Percentiles rank a stretch among this genome's conserved stretches.
These are phyloP conservation scores for Scelioninae gen. 2 DNA, from an alignment of 2,888 invertebrate species.

Conservation along the genomic window DNA sequence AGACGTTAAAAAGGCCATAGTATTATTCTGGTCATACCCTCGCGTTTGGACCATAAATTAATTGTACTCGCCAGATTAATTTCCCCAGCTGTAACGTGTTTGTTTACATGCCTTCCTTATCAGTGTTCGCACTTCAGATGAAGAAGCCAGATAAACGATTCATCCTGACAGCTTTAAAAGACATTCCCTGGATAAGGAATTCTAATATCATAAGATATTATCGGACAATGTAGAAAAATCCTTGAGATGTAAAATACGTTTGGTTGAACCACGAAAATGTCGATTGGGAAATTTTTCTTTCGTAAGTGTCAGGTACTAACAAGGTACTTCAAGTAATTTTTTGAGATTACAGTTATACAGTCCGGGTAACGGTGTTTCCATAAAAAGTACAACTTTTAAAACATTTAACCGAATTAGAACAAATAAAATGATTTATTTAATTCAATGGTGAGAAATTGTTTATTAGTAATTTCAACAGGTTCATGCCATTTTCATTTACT, in stretches of 20 bases:
- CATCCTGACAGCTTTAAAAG: constrained; percentile 24
- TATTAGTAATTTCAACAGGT: too few relatives aligned
- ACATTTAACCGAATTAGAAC: too few relatives aligned
- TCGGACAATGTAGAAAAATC: constrained; percentile 28
- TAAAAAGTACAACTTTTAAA: too few relatives aligned
- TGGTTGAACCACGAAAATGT: constrained; percentile 3
- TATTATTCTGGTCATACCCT: not conserved
- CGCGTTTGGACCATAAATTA: constrained; percentile 28
- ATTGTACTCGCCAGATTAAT: constrained; percentile 25
- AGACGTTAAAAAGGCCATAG: not conserved
- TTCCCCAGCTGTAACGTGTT: constrained; percentile 27
- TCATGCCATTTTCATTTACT: too few relatives aligned
- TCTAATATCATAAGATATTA: constrained; percentile 25
- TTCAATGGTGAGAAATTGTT: too few relatives aligned
- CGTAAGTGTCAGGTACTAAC: too few relatives aligned
- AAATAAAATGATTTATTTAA: too few relatives aligned
- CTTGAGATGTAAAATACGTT: too few relatives aligned
- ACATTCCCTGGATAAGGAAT: constrained; percentile 28
- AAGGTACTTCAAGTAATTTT: too few relatives aligned
- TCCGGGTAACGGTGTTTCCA: too few relatives aligned
- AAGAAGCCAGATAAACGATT: constrained; percentile 21
- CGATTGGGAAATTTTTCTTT: constrained; percentile 1
- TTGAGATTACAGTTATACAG: too few relatives aligned
- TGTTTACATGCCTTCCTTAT: constrained; percentile 39
- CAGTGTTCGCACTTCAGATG: constrained; percentile 30